A percentile compares a stretch with the other conserved stretches of the same genome.
These are phyloP conservation scores for Drosophila mauritiana DNA, from an alignment of 1,140 invertebrate species.

Conservation along the genomic window DNA sequence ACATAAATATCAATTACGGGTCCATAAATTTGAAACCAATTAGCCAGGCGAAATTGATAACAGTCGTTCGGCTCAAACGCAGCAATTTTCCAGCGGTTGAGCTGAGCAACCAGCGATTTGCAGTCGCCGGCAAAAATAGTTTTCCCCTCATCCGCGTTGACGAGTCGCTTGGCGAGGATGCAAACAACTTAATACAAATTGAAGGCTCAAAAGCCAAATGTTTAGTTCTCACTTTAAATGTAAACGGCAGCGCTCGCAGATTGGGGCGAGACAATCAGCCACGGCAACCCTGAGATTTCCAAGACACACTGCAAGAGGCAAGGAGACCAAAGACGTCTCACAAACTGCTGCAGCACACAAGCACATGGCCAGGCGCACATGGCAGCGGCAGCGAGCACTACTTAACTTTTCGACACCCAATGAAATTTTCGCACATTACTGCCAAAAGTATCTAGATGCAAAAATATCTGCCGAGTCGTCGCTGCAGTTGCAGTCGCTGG, in stretches of 20 bases:
- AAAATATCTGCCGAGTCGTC: conserved; percentile 69
- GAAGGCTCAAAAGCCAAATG: conserved; percentile 80
- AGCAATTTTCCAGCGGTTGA: conserved; percentile 53
- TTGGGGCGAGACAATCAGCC: conserved; percentile 29
- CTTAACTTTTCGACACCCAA: conserved; percentile 83
- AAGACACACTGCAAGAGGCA: not conserved
- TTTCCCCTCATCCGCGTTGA: conserved; percentile 40
- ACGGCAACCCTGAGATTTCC: conserved; percentile 27
- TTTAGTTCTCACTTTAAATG: conserved; percentile 81
- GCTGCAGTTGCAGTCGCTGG: conserved; percentile 45
- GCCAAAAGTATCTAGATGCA: conserved; percentile 84
- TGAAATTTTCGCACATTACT: conserved; percentile 84
- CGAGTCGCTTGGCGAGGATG: conserved; percentile 48
- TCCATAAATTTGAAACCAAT: conserved; percentile 84
- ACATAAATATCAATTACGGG: conserved; percentile 84
- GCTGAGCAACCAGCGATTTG: conserved; percentile 47
- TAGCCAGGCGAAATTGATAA: conserved; percentile 84
- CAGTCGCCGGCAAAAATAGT: conserved; percentile 46
- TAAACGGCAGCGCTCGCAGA: conserved; percentile 56
- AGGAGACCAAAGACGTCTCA: conserved; percentile 3
- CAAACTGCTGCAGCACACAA: not conserved
- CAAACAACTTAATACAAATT: conserved; percentile 84
- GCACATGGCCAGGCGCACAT: conserved; percentile 10
- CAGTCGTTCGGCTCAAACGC: conserved; percentile 57
- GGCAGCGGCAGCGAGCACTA: conserved; percentile 74